Percentiles rank a stretch among this genome's conserved stretches.
These are phyloP conservation scores for Molorchus minor DNA, from an alignment of 2,888 invertebrate species.

Conservation along the genomic window DNA sequence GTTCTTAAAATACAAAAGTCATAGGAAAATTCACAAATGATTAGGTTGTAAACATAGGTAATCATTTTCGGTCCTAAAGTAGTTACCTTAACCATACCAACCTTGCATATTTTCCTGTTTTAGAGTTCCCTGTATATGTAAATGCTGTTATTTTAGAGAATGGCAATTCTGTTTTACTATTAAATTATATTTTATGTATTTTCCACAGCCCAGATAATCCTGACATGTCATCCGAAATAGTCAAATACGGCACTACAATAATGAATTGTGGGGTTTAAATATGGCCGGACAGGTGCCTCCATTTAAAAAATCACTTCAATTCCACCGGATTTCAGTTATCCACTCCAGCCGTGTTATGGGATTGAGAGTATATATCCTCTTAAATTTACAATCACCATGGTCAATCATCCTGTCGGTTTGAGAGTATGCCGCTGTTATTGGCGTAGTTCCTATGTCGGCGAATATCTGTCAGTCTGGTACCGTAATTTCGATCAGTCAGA, in stretches of 20 bases:
- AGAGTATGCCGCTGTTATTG: constrained; percentile 8
- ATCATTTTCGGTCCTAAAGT: too few species aligned
- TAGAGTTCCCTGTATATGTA: too few species aligned
- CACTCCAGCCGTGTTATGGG: neutral
- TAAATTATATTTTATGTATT: constrained; percentile 6
- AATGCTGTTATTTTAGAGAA: too few species aligned
- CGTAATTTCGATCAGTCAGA: neutral
- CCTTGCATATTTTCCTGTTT: too few species aligned
- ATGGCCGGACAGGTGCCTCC: too few species aligned
- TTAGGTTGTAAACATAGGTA: too few species aligned
- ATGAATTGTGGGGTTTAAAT: constrained; percentile 20
- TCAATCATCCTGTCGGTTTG: constrained; percentile 21
- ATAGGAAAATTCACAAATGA: too few species aligned
- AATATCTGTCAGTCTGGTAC: neutral
- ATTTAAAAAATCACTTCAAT: constrained; percentile 14
- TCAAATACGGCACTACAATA: constrained; percentile 4
- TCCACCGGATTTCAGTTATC: neutral
- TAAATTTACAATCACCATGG: constrained; percentile 6
- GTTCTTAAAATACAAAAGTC: too few species aligned
- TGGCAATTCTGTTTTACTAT: too few species aligned
- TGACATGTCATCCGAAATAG: constrained; percentile 13
- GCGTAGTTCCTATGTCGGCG: neutral
- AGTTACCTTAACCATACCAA: too few species aligned
- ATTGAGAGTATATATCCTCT: constrained; percentile 1
- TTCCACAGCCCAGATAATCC: constrained; percentile 9